phyloP scores from a whole-genome alignment of 2,797 vertebrate genomes.

The Sebastiscus albofasciatus region DNA sequence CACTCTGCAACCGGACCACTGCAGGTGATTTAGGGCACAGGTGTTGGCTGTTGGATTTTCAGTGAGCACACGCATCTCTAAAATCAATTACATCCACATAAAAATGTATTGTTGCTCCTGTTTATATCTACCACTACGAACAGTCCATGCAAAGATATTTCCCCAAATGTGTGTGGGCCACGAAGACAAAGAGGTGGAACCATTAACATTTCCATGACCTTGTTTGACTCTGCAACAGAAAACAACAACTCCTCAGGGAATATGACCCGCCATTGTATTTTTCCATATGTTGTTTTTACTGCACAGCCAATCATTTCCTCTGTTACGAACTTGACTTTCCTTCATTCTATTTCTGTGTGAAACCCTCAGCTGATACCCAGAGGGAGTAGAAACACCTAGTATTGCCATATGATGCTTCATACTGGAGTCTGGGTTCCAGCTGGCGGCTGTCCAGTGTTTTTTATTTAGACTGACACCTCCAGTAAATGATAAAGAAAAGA shows the following conservation, averaged over 20 bases:
- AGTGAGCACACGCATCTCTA: background rate
- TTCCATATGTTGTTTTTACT: conserved; percentile 49
- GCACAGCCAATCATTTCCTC: conserved; percentile 52
- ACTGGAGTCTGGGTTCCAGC: background rate
- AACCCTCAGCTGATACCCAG: background rate
- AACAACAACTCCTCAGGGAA: conserved; percentile 47
- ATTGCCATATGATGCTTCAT: background rate
- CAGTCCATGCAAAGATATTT: background rate
- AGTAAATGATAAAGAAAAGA: background rate
- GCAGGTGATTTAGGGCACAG: background rate
- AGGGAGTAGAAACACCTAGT: background rate
- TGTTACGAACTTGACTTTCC: conserved; percentile 28
- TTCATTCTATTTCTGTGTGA: conserved; percentile 9
- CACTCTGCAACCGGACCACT: background rate
- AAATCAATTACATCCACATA: background rate
- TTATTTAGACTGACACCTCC: background rate
- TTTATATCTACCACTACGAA: background rate
- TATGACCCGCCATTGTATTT: conserved; percentile 59
- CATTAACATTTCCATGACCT: conserved; percentile 51
- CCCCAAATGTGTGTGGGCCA: background rate
- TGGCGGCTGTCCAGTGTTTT: conserved; percentile 4
- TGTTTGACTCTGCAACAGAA: conserved; percentile 43
- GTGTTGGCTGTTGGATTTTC: background rate
- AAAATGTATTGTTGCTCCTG: background rate
- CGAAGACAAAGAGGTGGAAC: conserved; percentile 27